Percentiles rank a stretch among this genome's conserved stretches.
These are phyloP conservation scores for Electrona antarctica DNA, from an alignment of 2,113 vertebrate genomes.

Conservation along the genomic window DNA sequence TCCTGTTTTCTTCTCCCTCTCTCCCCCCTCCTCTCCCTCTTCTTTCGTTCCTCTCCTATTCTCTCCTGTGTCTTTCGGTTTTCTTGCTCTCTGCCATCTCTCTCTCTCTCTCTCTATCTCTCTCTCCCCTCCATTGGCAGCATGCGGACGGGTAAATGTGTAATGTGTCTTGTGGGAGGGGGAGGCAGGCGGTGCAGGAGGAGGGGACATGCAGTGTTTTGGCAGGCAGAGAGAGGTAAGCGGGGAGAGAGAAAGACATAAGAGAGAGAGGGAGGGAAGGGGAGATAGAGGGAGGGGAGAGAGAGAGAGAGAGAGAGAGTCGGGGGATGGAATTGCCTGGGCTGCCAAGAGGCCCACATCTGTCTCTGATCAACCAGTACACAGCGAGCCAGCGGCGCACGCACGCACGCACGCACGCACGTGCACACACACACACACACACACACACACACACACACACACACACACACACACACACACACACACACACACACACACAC, in stretches of 20 bases:
- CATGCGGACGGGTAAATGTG: slow-evolving; percentile 22
- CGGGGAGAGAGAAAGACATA: not conserved
- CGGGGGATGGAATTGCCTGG: slow-evolving; percentile 49
- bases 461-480: not conserved
- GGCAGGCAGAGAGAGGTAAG: slow-evolving; percentile 40
- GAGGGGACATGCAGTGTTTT: slow-evolving; percentile 64
- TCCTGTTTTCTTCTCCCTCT: slow-evolving; percentile 9
- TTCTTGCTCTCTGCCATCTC: slow-evolving; percentile 17
- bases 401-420: no score
- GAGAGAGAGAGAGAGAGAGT: not conserved
- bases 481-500: not conserved
- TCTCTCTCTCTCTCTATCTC: slow-evolving; percentile 20
- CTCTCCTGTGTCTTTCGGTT: not conserved
- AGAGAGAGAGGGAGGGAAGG: slow-evolving; percentile 8
- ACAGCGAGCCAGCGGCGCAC: slow-evolving; percentile 35
- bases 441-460: slow-evolving; percentile 6
- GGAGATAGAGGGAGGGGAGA: slow-evolving; percentile 12
- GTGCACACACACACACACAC: slow-evolving; percentile 7
- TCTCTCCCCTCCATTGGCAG: slow-evolving; percentile 40
- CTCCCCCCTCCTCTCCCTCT: not conserved
- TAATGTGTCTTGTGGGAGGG: slow-evolving; percentile 63
- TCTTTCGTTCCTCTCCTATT: not conserved
- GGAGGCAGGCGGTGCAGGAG: slow-evolving; percentile 18
- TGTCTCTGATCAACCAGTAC: slow-evolving; percentile 70
- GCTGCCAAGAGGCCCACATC: slow-evolving; percentile 76